A percentile compares a stretch with the other conserved stretches of the same genome.
These are phyloP conservation scores for Drosophila pallidifrons DNA, from an alignment of 1,140 invertebrate genomes.

Conservation along the genomic window DNA sequence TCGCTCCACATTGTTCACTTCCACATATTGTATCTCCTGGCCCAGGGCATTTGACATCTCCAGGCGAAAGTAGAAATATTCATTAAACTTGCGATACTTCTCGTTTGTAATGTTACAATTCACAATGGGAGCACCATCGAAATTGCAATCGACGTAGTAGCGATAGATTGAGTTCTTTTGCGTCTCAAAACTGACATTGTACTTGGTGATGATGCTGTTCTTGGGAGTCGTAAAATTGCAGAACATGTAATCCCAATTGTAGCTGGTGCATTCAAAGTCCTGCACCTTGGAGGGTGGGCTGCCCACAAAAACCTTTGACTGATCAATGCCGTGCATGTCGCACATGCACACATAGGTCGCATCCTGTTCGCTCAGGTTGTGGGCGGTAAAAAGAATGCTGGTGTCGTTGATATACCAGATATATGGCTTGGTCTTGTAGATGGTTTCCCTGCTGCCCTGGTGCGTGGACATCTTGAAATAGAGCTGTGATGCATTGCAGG, in stretches of 20 bases:
- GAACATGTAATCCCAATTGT: conserved; percentile 70
- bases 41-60: conserved; percentile 50
- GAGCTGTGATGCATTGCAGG: conserved; percentile 47
- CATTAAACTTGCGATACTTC: conserved; percentile 53
- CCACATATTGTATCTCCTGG: conserved; percentile 30
- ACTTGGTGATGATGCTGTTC: conserved; percentile 64
- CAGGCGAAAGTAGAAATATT: conserved; percentile 55
- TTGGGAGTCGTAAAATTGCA: conserved; percentile 69
- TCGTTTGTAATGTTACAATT: conserved; percentile 71
- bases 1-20: conserved; percentile 57
- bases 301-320: conserved; percentile 57
- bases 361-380: conserved; percentile 52
- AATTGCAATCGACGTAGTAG: conserved; percentile 64
- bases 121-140: conserved; percentile 58
- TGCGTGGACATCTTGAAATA: conserved; percentile 44
- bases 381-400: conserved; percentile 43
- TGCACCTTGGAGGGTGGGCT: conserved; percentile 48
- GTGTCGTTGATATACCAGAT: conserved; percentile 56
- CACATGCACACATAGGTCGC: conserved; percentile 65
- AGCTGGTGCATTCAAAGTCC: conserved; percentile 66
- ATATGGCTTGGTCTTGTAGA: conserved; percentile 10
- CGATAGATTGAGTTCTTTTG: conserved; percentile 44
- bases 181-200: conserved; percentile 55
- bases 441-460: neutral
- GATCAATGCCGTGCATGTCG: conserved; percentile 47